phyloP scores from a whole-genome alignment of 2,888 invertebrate genomes.

The Mesodorylaimus sp. region DNA sequence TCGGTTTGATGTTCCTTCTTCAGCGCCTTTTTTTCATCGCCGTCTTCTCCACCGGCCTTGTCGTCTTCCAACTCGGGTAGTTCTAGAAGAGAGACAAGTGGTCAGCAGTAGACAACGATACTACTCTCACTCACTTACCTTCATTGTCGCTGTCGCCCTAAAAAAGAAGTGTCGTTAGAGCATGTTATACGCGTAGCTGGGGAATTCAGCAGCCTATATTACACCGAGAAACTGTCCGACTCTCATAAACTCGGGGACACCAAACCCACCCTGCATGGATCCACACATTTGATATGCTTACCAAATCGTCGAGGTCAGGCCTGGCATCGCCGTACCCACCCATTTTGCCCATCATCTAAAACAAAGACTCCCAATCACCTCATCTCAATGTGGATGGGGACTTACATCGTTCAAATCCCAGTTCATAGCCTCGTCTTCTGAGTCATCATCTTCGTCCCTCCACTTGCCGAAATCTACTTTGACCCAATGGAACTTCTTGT shows the following conservation, averaged over 20 bases:
- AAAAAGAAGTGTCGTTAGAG: constrained; percentile 1
- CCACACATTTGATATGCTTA: no score
- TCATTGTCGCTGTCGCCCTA: constrained; percentile 7
- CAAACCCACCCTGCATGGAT: background rate
- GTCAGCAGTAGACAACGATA: background rate
- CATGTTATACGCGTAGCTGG: no score
- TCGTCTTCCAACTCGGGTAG: constrained; percentile 10
- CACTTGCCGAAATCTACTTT: constrained; percentile 95
- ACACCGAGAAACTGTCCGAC: no score
- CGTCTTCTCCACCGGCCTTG: background rate
- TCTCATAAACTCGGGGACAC: background rate
- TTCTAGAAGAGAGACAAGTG: background rate
- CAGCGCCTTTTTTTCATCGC: no score
- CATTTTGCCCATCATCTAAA: constrained; percentile 14
- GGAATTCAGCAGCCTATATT: no score
- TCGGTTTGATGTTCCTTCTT: no score
- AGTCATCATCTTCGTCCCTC: constrained; percentile 78
- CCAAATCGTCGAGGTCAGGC: background rate
- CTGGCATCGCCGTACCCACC: constrained; percentile 10
- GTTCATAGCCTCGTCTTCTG: constrained; percentile 47
- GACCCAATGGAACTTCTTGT: constrained; percentile 57
- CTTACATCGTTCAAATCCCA: constrained; percentile 10
- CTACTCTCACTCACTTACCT: background rate
- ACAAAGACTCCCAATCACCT: background rate
- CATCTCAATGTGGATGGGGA: background rate